These are phyloP conservation scores for Montipora capitata DNA, from an alignment of 92 coral and sea anemone genomes.

Conservation along the genomic window DNA sequence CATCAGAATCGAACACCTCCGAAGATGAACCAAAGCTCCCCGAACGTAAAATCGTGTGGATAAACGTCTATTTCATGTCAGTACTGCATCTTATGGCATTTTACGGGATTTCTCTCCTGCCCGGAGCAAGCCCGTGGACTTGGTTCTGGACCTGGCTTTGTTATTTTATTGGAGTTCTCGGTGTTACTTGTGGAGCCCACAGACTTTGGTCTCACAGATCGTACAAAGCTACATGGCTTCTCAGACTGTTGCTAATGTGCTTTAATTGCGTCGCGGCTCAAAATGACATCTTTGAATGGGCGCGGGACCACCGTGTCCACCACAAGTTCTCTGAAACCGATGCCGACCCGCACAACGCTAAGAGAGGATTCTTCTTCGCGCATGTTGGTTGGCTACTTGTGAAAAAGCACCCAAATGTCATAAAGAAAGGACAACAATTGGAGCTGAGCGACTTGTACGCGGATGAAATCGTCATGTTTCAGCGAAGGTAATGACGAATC, in stretches of 20 bases:
- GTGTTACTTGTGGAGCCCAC: conserved; percentile 80
- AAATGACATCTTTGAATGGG: conserved; percentile 83
- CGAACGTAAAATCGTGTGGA: conserved; percentile 65
- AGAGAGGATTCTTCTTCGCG: conserved; percentile 83
- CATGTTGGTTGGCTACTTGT: conserved; percentile 81
- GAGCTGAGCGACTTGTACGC: conserved; percentile 78
- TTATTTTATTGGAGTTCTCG: conserved; percentile 55
- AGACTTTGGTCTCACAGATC: conserved; percentile 80
- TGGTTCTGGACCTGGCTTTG: conserved; percentile 59
- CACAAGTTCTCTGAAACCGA: conserved; percentile 84
- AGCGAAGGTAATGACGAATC: conserved; percentile 21
- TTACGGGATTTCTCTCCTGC: conserved; percentile 65
- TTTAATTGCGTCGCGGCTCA: conserved; percentile 68
- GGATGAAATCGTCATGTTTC: conserved; percentile 84
- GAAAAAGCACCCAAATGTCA: conserved; percentile 81
- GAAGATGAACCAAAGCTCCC: not conserved
- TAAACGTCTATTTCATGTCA: conserved; percentile 65
- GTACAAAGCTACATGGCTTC: conserved; percentile 75
- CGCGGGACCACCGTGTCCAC: conserved; percentile 84
- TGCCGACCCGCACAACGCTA: conserved; percentile 86
- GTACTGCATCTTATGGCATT: conserved; percentile 65
- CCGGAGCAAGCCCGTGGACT: conserved; percentile 63
- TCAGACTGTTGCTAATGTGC: conserved; percentile 62
- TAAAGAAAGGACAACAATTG: conserved; percentile 52
- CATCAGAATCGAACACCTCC: not conserved